A percentile compares a stretch with the other conserved stretches of the same genome.
Conservation (phyloP, 2,888 invertebrate genomes). For the Mylabris sibirica region DNA sequence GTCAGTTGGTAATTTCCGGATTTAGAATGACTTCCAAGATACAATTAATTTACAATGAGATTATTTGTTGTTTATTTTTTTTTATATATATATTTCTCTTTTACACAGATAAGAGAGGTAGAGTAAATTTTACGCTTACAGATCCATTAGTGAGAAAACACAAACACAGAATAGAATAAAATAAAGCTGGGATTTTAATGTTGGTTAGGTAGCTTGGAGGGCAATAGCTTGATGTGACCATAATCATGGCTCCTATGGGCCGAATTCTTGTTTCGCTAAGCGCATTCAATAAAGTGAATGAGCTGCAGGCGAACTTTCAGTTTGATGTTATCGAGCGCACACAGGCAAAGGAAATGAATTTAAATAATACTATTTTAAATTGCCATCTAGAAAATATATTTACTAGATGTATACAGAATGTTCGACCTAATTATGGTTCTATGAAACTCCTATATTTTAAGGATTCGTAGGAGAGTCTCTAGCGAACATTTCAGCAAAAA, state of each 20-base stretch:
- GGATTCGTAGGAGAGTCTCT: no score
- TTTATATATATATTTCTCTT: no score
- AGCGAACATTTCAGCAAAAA: no score
- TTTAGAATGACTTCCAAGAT: not conserved
- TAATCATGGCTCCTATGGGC: slow-evolving; percentile 13
- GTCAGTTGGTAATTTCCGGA: slow-evolving; percentile 3
- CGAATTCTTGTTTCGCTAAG: slow-evolving; percentile 4
- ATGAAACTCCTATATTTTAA: no score
- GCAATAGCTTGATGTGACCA: slow-evolving; percentile 3
- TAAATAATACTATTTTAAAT: not conserved
- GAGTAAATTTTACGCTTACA: not conserved
- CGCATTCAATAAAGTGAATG: slow-evolving; percentile 10
- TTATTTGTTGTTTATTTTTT: not conserved
- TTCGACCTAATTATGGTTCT: no score
- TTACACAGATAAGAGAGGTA: no score
- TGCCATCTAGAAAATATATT: no score
- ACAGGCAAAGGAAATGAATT: no score
- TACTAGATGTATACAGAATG: no score
- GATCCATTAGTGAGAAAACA: not conserved
- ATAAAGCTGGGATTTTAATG: not conserved
- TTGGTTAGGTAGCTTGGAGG: not conserved
- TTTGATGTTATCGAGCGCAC: not conserved
- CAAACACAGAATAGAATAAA: not conserved
- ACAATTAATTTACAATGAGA: not conserved
- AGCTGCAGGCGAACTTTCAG: not conserved